Evolutionary conservation across 2,113 vertebrate genomes (phyloP).

Genomic region (Pseudonaja textilis): DNA sequence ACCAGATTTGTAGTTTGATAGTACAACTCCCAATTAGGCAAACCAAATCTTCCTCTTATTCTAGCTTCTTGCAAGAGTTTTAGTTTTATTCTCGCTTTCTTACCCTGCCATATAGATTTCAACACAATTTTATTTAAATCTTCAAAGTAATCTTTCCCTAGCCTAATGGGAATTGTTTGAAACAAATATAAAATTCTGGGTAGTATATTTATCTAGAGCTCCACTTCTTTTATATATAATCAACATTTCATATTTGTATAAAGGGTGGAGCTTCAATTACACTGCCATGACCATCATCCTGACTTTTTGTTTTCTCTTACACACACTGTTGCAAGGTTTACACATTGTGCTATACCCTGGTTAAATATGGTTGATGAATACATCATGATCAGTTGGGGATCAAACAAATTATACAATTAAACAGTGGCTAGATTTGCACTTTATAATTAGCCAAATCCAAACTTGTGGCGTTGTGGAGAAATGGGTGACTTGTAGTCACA

Average conservation of each 20-base stretch:
- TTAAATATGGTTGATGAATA: not conserved
- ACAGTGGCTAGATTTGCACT: not conserved
- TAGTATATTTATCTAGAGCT: too few relatives aligned
- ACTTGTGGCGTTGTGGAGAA: not conserved
- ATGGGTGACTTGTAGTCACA: not conserved
- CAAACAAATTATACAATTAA: not conserved
- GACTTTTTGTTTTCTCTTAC: not conserved
- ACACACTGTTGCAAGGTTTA: not conserved
- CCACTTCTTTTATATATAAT: not conserved
- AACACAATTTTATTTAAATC: too few relatives aligned
- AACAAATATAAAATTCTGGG: too few relatives aligned
- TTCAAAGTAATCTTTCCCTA: too few relatives aligned
- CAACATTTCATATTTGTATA: not conserved
- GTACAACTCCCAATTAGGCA: too few relatives aligned
- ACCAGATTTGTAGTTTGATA: too few relatives aligned
- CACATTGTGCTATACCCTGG: not conserved
- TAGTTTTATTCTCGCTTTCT: too few relatives aligned
- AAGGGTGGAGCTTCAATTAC: not conserved
- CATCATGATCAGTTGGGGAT: not conserved
- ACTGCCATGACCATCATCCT: not conserved
- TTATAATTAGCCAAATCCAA: not conserved
- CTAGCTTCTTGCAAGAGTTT: too few relatives aligned
- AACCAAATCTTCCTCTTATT: too few relatives aligned
- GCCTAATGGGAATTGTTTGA: too few relatives aligned
- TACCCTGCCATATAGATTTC: too few relatives aligned